Base-by-base conservation (phyloP, 2,888 invertebrate species). In the Baccha elongata region DNA sequence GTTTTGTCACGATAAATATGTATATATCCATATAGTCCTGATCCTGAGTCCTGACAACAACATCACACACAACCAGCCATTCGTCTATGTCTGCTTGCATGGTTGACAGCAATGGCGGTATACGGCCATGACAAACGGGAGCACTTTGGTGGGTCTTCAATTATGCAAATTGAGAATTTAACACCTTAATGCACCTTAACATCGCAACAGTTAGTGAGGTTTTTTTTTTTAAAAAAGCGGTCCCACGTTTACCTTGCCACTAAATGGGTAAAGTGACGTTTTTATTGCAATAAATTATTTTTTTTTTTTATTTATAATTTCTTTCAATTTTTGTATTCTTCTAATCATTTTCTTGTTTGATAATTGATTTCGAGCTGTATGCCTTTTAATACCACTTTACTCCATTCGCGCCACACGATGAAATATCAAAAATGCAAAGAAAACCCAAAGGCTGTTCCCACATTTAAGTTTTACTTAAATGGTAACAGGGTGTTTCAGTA, bases 111-210 rank as follows among this genome's bases (percentile, higher is more conserved):
- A 48, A 17, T 3, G 3, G 35, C 11, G 7, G n/a, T 3, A n/a
- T n/a, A 3, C 15, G 15, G 50, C 7, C 19, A n/a, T 55, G 76
- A 76, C 52, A 72, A 72, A 64, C 72, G 53, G 78, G 8, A 68
- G 83, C 78, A 78, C 78, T 78, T 73, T 83, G 68, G 78, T 85
- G 76, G 79, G 79, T 79, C 80, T 67, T 84, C 84, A 84, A 84
- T 84, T 84, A 84, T 84, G 84, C 84, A 84, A 84, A 84, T 84
- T 53, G 76, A 67, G 62, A 84, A 84, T 81, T 84, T 84, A 84
- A 84, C 84, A 84, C 84, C 84, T 84, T 84, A 75, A 81, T 80
- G 80, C 80, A 80, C 78, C 71, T 71, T 46, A 81, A 52, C 75
- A 64, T 80, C 37, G 78, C 78, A 79, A 79, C 81, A 81, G 81